These are phyloP conservation scores for Gymnocheta viridis DNA, from an alignment of 2,888 invertebrate genomes.

Conservation along the genomic window DNA sequence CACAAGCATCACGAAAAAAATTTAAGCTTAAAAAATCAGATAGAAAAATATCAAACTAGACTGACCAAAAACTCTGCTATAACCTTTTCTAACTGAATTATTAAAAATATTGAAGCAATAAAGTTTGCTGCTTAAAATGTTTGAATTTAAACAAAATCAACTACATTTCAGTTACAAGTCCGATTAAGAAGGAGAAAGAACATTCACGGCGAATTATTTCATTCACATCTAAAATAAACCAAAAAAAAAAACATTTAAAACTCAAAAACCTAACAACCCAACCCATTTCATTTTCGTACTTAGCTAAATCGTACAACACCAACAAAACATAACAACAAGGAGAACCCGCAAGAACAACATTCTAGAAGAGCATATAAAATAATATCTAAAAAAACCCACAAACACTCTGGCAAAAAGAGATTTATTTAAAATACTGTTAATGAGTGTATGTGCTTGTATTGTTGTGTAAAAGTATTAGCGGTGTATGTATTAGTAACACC, in stretches of 20 bases:
- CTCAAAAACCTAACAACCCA: constrained; percentile 37
- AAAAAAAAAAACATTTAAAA: constrained; percentile 23
- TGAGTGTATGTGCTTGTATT: background rate
- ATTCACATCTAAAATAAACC: constrained; percentile 13
- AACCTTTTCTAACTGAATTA: constrained; percentile 42
- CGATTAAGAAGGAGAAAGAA: constrained; percentile 22
- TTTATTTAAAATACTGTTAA: constrained; percentile 34
- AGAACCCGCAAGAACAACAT: constrained; percentile 27
- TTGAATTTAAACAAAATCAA: constrained; percentile 1
- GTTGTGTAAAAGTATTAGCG: constrained; percentile 30
- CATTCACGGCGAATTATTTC: constrained; percentile 51
- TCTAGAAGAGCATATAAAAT: constrained; percentile 33
- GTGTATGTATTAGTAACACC: constrained; percentile 32
- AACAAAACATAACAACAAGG: constrained; percentile 2
- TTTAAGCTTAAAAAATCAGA: background rate
- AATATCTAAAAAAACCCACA: background rate
- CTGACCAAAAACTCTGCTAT: constrained; percentile 57
- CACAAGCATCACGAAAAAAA: constrained; percentile 44
- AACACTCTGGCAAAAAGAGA: constrained; percentile 24
- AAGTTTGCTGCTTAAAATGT: constrained; percentile 35
- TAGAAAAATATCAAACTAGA: constrained; percentile 31
- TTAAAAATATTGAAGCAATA: constrained; percentile 32
- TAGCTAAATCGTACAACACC: constrained; percentile 41
- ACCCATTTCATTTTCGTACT: constrained; percentile 46
- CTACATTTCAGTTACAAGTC: background rate